Percentiles rank a stretch among this genome's conserved stretches.
phyloP scores from a whole-genome alignment of 2,888 invertebrate genomes.

The Chloromyia formosa region DNA sequence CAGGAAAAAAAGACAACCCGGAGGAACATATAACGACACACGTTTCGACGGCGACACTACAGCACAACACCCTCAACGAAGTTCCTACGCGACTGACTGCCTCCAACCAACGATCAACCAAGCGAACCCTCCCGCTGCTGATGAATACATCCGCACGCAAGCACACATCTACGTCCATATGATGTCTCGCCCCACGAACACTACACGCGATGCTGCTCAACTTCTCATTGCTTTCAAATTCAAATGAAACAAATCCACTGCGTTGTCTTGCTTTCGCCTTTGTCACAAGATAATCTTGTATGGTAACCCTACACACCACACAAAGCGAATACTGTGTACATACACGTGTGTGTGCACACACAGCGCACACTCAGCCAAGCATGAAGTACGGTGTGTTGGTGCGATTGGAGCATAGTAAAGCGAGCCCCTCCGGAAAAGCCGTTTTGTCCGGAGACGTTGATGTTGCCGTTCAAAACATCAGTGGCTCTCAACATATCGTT shows the following conservation, averaged over 20 bases:
- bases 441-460: no score
- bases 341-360: no score
- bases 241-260: background rate
- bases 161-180: no score
- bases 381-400: no score
- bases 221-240: background rate
- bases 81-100: constrained; percentile 10
- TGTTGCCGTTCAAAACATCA: no score
- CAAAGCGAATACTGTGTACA: no score
- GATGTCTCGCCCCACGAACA: background rate
- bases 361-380: no score
- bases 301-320: background rate
- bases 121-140: constrained; percentile 4
- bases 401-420: no score
- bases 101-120: background rate
- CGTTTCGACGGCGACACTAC: background rate
- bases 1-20: constrained; percentile 2
- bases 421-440: no score
- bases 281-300: background rate
- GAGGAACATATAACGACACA: background rate
- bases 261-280: background rate
- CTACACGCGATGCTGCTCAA: background rate
- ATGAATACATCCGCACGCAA: background rate
- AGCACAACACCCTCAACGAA: background rate
- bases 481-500: no score